A percentile compares a stretch with the other conserved stretches of the same genome.
Evolutionary conservation across 2,113 vertebrate species (phyloP).

Genomic region (Platichthys flesus): DNA sequence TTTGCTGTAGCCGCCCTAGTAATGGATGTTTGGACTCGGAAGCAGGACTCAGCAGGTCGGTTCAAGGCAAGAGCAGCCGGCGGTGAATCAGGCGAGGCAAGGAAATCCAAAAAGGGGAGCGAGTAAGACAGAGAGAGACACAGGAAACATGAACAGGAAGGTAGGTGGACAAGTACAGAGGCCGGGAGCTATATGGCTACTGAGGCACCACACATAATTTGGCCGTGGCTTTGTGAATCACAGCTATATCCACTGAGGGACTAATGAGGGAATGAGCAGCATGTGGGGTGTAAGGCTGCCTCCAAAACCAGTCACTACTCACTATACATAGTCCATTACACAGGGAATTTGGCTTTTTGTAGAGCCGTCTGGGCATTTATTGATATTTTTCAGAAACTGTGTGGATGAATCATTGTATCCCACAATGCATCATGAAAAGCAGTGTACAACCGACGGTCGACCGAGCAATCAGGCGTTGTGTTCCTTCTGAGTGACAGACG

Average conservation of each 20-base stretch:
- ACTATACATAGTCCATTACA: no score
- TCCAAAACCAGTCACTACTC: no score
- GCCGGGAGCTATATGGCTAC: not conserved
- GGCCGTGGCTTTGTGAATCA: not conserved
- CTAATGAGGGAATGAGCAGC: no score
- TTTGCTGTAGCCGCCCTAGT: not conserved
- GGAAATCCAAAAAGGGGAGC: not conserved
- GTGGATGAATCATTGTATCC: not conserved
- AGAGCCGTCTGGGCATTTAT: no score
- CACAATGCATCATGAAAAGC: not conserved
- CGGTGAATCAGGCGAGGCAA: slow-evolving; percentile 3
- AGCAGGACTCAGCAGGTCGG: not conserved
- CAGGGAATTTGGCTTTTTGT: no score
- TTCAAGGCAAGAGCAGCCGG: not conserved
- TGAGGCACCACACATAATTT: not conserved
- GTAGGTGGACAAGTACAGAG: not conserved
- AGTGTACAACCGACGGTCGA: no score
- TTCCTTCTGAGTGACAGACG: not conserved
- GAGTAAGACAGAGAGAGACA: not conserved
- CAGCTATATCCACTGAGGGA: no score
- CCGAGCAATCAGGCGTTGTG: no score
- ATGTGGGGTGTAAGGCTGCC: no score
- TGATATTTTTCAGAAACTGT: not conserved
- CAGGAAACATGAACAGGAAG: not conserved
- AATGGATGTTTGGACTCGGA: not conserved